Base-by-base conservation (phyloP, 2,797 vertebrate genomes). In the Tangara arthus region DNA sequence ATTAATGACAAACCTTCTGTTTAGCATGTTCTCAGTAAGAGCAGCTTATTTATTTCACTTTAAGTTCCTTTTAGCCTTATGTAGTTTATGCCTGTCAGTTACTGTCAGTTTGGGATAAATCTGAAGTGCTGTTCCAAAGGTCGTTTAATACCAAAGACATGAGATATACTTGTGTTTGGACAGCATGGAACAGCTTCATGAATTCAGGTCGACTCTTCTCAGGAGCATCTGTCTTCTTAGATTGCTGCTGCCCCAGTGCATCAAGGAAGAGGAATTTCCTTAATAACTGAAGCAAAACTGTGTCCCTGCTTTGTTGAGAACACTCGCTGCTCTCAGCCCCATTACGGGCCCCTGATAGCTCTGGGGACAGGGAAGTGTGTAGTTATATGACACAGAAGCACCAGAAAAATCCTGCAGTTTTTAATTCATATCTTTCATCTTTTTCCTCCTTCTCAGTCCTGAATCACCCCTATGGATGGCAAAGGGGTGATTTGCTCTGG, bases 91-190 rank as follows among this genome's bases (percentile, higher is more conserved):
- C 10, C 44, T 66, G n/a, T 70, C 42, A 23, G 35, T 87, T 66
- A 70, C 23, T 71, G 82, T 81, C 70, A 84, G 1, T 79, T 79
- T 79, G 70, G 30, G 75, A 72, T 70, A 82, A 82, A 92, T 56
- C 35, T 73, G 47, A 91, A 89, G 34, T 55, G n/a, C 44, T 76
- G 24, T 59, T 87, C 44, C 66, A 65, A 87, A 94, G 59, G 71
- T 89, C 52, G n/a, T 73, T 94, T 87, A 85, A 91, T 91, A 91
- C 28, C 64, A 85, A 76, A 82, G 71, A 59, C n/a, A 70, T 49
- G 55, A 82, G 83, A 87, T 80, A 70, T 41, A 61, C 39, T 81
- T 76, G 28, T 27, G 35, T 87, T 82, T 87, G 56, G 44, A 91
- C 32, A 80, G 13, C 24, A 11, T 13, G 65, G 56, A 55, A 69